Percentiles rank a stretch among this genome's conserved stretches.
Conservation (phyloP, 2,888 invertebrate species). For the Liodrosophila aerea region DNA sequence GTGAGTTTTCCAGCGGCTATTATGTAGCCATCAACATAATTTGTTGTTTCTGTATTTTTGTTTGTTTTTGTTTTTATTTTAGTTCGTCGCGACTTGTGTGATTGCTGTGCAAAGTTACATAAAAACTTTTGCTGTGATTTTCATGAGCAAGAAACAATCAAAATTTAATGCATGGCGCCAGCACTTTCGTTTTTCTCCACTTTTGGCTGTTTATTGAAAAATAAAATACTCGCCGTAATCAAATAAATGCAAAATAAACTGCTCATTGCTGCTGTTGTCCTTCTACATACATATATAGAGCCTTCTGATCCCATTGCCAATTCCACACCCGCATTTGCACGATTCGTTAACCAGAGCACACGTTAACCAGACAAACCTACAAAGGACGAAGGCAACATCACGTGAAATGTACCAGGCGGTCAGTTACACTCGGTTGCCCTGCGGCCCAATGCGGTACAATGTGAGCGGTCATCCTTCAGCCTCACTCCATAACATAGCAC, state of each 20-base stretch:
- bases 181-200: slow-evolving; percentile 19
- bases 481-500: neutral
- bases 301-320: neutral
- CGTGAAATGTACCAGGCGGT: slow-evolving; percentile 34
- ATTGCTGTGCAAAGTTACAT: slow-evolving; percentile 28
- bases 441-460: slow-evolving; percentile 32
- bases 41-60: slow-evolving; percentile 55
- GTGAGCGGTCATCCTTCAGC: slow-evolving; percentile 18
- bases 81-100: slow-evolving; percentile 43
- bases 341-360: slow-evolving; percentile 83
- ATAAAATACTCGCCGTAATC: slow-evolving; percentile 66
- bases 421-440: slow-evolving; percentile 55
- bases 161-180: slow-evolving; percentile 77
- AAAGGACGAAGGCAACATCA: slow-evolving; percentile 6
- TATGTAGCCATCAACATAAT: slow-evolving; percentile 79
- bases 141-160: slow-evolving; percentile 70
- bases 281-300: slow-evolving; percentile 1
- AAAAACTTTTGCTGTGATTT: slow-evolving; percentile 73
- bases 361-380: slow-evolving; percentile 61
- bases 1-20: slow-evolving; percentile 39
- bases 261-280: slow-evolving; percentile 26
- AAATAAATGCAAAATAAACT: slow-evolving; percentile 76
- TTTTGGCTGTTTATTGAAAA: slow-evolving; percentile 64
- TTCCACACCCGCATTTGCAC: slow-evolving; percentile 81
- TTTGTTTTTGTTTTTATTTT: slow-evolving; percentile 20